Base-by-base conservation (phyloP, 1,140 invertebrate genomes). In the Steinernema khuongi region DNA sequence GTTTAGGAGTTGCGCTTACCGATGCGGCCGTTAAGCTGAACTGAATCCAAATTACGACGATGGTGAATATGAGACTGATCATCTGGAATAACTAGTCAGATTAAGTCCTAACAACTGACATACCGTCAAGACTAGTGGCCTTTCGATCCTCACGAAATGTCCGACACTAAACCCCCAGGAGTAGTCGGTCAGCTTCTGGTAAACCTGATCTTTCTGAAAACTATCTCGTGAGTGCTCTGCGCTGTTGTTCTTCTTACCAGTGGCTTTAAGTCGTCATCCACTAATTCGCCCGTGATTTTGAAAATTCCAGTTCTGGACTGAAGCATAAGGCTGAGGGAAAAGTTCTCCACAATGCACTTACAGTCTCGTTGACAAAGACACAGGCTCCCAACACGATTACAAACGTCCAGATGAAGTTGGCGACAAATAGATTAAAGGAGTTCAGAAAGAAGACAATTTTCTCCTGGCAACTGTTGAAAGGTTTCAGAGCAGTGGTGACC, bases 191-290 rank as follows among this genome's bases (percentile, higher is more conserved):
- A 60, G 22, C 22, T 60, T 60, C 11, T 60, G 22, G 50, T 60
- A 60, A 22, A 60, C 50, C 50, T 60, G 50, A 60, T 60, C 50
- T 60, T 60, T 60, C 50, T 60, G 22, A 60, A 60, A 60, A 26
- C 19, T 22, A 60, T n/a, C 4, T n/a, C 26, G 4, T 14, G 50
- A 60, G 50, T n/a, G 7, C n/a, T 41, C n/a, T 60, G 50, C 22
- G 26, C 14, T 7, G 50, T n/a, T n/a, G n/a, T n/a, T n/a, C n/a
- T n/a, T n/a, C 7, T 26, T 60, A 60, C 50, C 50, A 60, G 22
- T 22, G 50, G 22, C 50, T 60, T 60, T 22, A 60, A 60, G 4
- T 60, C 22, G 19, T 60, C 50, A 26, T 60, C 50, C 4, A 60
- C 50, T 22, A 60, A 26, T 22, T 60, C 50, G 26, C 50, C 26